These are phyloP conservation scores for Ciconia stormi DNA, from an alignment of 2,113 vertebrate species.

Conservation along the genomic window DNA sequence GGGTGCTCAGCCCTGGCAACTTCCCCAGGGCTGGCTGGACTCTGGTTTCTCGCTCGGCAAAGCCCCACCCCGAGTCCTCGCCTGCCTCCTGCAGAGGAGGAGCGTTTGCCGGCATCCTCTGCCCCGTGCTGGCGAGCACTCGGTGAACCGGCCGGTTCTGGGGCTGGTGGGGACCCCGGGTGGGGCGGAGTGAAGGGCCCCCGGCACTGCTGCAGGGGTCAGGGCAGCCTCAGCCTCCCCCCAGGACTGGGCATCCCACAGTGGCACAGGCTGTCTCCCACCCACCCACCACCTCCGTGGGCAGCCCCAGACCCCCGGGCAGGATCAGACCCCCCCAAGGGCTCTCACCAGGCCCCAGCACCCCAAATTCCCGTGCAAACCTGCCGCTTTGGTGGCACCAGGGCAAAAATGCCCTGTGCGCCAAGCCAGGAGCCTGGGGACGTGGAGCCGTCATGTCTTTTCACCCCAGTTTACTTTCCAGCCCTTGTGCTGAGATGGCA, in stretches of 20 bases:
- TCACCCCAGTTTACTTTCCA: not conserved
- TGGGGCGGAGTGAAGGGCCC: rapidly evolving
- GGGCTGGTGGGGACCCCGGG: not conserved
- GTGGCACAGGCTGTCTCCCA: not conserved
- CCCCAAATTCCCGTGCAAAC: not conserved
- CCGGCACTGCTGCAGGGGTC: not conserved
- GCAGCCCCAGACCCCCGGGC: not conserved
- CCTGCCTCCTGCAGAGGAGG: constrained; percentile 43
- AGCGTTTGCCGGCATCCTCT: not conserved
- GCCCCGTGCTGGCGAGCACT: rapidly evolving
- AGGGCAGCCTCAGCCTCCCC: not conserved
- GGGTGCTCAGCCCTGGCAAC: not conserved
- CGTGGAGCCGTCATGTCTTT: rapidly evolving
- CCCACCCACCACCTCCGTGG: rapidly evolving
- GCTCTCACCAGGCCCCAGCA: not conserved
- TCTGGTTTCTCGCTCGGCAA: not conserved
- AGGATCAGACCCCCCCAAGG: not conserved
- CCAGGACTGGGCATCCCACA: rapidly evolving
- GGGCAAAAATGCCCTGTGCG: rapidly evolving
- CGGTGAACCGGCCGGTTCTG: rapidly evolving
- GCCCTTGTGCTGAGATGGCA: not conserved
- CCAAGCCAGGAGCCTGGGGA: not conserved
- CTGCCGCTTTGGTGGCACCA: rapidly evolving
- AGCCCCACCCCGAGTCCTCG: constrained; percentile 43
- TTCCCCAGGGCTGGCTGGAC: not conserved